Base-by-base conservation (phyloP, 2,113 vertebrate genomes). In the Hydrolagus affinis region DNA sequence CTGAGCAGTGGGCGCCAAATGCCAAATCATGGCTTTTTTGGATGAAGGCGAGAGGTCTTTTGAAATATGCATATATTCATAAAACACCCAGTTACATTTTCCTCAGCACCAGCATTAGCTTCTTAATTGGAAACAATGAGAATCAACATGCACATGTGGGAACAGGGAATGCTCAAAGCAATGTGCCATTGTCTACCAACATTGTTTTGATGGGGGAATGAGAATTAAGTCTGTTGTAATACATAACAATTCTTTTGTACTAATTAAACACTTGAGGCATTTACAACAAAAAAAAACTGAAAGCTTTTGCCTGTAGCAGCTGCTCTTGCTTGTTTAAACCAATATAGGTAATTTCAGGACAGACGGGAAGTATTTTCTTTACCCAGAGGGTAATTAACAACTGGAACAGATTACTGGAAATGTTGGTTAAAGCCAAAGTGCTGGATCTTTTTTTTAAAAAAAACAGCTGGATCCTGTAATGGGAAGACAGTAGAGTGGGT, bases 131-230 rank as follows among this genome's bases (percentile, higher is more conserved):
- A 83, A 83, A 83, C 78, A 83, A 83, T 19, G 62, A 83, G 62
- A 28, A 83, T 83, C 78, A 83, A 83, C 44, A 83, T 83, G 25
- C 59, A 66, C 60, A 83, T 32, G 78, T 83, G 78, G 78, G 59
- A 64, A 83, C 44, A 68, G 17, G 28, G 25, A 64, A 60, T 83
- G 78, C 60, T 83, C 59, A 83, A 83, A 62, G 78, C 78, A 66
- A 66, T 17, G 60, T 3, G 64, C 60, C 30, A 23, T 30, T 32
- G 9, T 30, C 12, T 62, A 83, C 78, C 78, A 66, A 66, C 23
- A 21, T 28, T 66, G 25, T 83, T 83, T 78, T 66, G 66, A 66
- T 83, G 62, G 60, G 15, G 3, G 66, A 32, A 83, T 66, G 78
- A 28, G 15, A 83, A 66, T 32, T 66, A 83, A 66, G 6, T 4